Percentiles rank a stretch among this genome's conserved stretches.
Evolutionary conservation across 1,140 invertebrate genomes (phyloP).

Genomic region (Papilio aristodemus): DNA sequence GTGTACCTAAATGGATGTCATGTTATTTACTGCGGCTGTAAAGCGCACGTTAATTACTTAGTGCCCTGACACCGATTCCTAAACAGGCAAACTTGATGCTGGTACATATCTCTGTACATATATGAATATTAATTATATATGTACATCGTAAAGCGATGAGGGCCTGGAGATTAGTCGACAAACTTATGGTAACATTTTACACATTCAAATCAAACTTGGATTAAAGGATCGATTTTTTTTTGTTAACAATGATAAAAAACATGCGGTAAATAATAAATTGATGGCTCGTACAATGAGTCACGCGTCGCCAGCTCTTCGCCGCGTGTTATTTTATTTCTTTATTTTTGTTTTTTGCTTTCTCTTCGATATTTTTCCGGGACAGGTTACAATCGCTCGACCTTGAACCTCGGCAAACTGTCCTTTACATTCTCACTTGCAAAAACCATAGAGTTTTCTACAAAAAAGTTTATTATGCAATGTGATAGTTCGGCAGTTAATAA

Average conservation of each 20-base stretch:
- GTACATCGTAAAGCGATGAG: not conserved
- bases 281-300: constrained; percentile 7
- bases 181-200: not conserved
- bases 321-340: constrained; percentile 6
- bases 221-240: too few relatives aligned
- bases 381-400: constrained; percentile 17
- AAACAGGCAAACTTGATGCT: constrained; percentile 20
- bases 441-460: not conserved
- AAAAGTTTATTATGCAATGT: not conserved
- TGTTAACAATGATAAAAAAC: too few relatives aligned
- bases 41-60: not conserved
- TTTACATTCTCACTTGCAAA: not conserved
- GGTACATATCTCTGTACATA: constrained; percentile 15
- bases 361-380: constrained; percentile 12
- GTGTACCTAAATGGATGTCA: constrained; percentile 3
- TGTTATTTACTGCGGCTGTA: constrained; percentile 1
- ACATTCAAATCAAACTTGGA: too few relatives aligned
- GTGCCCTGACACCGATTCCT: constrained; percentile 19
- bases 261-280: too few relatives aligned
- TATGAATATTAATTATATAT: not conserved
- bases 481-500: not conserved
- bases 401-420: constrained; percentile 17
- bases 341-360: constrained; percentile 15
- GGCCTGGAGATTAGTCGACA: not conserved
- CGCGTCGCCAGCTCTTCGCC: not conserved